A percentile compares a stretch with the other conserved stretches of the same genome.
phyloP scores from a whole-genome alignment of 2,797 vertebrate genomes.

The Sebastes goodei region DNA sequence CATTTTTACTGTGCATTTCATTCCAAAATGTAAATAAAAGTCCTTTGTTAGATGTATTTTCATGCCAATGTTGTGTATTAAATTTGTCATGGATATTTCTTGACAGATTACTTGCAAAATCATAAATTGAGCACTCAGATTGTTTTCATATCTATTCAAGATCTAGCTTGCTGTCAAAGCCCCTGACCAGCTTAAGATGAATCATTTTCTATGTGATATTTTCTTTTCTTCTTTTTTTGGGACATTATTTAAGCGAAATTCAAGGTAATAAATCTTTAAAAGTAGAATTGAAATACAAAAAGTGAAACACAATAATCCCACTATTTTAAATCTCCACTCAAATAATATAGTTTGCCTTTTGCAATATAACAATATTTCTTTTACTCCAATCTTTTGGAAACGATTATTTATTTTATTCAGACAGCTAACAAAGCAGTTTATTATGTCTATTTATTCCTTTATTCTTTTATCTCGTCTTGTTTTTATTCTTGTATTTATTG shows the following conservation, averaged over 20 bases:
- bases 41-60: not conserved
- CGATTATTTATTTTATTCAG: not conserved
- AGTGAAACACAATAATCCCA: not conserved
- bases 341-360: not conserved
- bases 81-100: not conserved
- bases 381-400: not conserved
- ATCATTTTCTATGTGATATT: not conserved
- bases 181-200: not conserved
- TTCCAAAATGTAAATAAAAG: not conserved
- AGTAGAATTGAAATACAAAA: not conserved
- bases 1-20: not conserved
- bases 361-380: not conserved
- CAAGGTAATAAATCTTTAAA: not conserved
- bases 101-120: not conserved
- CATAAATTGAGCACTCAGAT: not conserved
- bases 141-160: not conserved
- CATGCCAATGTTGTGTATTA: not conserved
- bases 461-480: no score
- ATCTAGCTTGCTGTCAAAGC: not conserved
- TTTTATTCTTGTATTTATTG: no score
- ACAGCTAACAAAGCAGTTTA: not conserved
- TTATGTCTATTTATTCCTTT: no score
- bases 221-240: not conserved
- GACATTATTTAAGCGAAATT: not conserved
- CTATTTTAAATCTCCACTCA: not conserved